Evolutionary conservation across 2,888 invertebrate species (phyloP).

Genomic region (Bursaphelenchus okinawaensis): DNA sequence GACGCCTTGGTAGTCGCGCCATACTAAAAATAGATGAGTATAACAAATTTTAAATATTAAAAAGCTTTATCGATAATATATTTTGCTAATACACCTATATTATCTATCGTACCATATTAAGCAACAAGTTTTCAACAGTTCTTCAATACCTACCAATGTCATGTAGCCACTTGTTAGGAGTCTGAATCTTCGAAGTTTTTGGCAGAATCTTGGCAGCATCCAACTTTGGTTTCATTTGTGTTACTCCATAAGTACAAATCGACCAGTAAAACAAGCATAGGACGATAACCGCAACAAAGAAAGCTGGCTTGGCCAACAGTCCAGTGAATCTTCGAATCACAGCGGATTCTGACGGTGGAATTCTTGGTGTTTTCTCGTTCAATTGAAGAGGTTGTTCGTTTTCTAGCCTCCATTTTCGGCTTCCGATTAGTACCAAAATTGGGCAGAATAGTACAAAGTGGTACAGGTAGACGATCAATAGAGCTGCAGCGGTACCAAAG

Average conservation of each 20-base stretch:
- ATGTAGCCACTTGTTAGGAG: slow-evolving; percentile 43
- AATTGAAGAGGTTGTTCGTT: not conserved
- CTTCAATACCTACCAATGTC: slow-evolving; percentile 38
- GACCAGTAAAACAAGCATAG: slow-evolving; percentile 28
- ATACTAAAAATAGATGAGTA: slow-evolving; percentile 31
- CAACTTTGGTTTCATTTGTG: slow-evolving; percentile 34
- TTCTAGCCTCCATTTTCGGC: slow-evolving; percentile 32
- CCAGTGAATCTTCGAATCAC: slow-evolving; percentile 15
- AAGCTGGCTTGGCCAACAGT: slow-evolving; percentile 3
- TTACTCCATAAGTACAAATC: slow-evolving; percentile 33
- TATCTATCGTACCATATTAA: no score
- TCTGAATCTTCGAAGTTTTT: slow-evolving; percentile 48
- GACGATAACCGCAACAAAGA: not conserved
- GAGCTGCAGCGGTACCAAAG: slow-evolving; percentile 52
- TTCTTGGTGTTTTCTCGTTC: not conserved
- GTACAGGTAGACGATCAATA: slow-evolving; percentile 48
- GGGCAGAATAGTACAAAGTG: slow-evolving; percentile 53
- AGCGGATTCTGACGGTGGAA: slow-evolving; percentile 1
- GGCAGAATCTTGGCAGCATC: slow-evolving; percentile 55
- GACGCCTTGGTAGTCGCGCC: slow-evolving; percentile 55
- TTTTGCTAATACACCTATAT: no score
- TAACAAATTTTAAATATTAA: slow-evolving; percentile 6
- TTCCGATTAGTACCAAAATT: slow-evolving; percentile 43
- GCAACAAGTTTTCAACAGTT: no score
- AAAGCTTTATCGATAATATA: no score